A percentile compares a stretch with the other conserved stretches of the same genome.
These are phyloP conservation scores for Thera britannica DNA, from an alignment of 2,888 invertebrate species.

Conservation along the genomic window DNA sequence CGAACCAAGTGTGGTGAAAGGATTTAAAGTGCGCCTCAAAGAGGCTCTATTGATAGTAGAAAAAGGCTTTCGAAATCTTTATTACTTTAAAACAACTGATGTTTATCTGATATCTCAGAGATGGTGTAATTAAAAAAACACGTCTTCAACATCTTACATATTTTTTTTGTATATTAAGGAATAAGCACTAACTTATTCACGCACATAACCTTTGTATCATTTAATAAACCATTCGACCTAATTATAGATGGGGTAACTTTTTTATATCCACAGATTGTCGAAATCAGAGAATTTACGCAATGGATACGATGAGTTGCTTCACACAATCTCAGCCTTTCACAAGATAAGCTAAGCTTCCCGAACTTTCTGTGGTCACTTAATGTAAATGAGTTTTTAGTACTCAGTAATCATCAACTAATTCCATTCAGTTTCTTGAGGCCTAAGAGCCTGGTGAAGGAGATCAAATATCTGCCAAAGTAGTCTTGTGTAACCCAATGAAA, in stretches of 20 bases:
- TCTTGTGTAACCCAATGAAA: background rate
- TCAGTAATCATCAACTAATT: background rate
- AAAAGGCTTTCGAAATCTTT: too few species aligned
- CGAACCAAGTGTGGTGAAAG: too few species aligned
- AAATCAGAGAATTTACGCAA: conserved; percentile 13
- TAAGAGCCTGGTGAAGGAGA: too few species aligned
- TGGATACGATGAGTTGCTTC: conserved; percentile 16
- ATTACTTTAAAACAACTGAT: too few species aligned
- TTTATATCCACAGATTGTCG: conserved; percentile 11
- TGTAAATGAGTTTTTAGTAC: conserved; percentile 12
- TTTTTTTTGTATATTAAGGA: too few species aligned
- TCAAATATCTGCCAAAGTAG: background rate
- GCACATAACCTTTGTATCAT: too few species aligned
- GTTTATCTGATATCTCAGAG: too few species aligned
- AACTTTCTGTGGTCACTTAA: conserved; percentile 18
- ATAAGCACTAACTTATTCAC: too few species aligned
- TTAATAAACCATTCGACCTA: conserved; percentile 1
- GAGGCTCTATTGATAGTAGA: too few species aligned
- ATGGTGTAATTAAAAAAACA: too few species aligned
- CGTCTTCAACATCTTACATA: too few species aligned
- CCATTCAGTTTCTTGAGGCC: too few species aligned
- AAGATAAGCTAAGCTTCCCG: conserved; percentile 15
- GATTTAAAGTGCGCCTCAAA: background rate
- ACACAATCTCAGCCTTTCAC: conserved; percentile 18
- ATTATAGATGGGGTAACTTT: conserved; percentile 5